These are phyloP conservation scores for Drosophila nr. perissopoda DNA, from an alignment of 2,888 invertebrate species.

Conservation along the genomic window DNA sequence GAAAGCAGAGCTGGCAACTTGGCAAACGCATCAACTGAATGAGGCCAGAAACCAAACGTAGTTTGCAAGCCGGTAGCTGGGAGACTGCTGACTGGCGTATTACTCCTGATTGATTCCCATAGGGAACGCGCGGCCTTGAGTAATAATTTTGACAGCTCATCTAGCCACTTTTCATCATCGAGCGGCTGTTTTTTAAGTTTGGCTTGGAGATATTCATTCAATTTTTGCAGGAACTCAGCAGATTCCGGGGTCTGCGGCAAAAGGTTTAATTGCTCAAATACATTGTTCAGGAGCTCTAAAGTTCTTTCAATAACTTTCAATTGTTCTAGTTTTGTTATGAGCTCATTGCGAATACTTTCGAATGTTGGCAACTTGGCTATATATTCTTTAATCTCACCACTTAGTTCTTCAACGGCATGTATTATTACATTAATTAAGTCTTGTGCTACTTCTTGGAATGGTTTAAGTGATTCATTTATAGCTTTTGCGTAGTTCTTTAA, in stretches of 20 bases:
- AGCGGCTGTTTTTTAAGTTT: conserved; percentile 87
- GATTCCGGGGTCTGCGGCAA: conserved; percentile 88
- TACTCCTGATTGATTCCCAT: conserved; percentile 51
- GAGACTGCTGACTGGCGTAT: conserved; percentile 27
- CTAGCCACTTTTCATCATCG: conserved; percentile 88
- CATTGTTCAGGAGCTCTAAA: conserved; percentile 86
- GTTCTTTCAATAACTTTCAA: conserved; percentile 87
- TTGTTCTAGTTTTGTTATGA: conserved; percentile 77
- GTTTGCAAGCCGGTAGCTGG: conserved; percentile 39
- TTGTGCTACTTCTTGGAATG: conserved; percentile 80
- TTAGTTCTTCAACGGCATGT: conserved; percentile 68
- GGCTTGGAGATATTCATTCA: conserved; percentile 88
- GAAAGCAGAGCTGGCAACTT: conserved; percentile 87
- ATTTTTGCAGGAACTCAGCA: conserved; percentile 87
- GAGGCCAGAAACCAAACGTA: conserved; percentile 71
- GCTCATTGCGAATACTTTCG: conserved; percentile 65
- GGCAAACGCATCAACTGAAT: conserved; percentile 84
- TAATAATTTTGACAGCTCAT: conserved; percentile 87
- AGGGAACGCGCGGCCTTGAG: conserved; percentile 87
- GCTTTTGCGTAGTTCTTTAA: conserved; percentile 84
- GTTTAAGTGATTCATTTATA: conserved; percentile 83
- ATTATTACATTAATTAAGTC: conserved; percentile 85
- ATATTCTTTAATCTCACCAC: conserved; percentile 84
- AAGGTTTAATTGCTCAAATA: conserved; percentile 86
- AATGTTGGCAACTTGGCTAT: conserved; percentile 86